phyloP scores from a whole-genome alignment of 1,140 invertebrate genomes.

The Rhynchophorus ferrugineus region DNA sequence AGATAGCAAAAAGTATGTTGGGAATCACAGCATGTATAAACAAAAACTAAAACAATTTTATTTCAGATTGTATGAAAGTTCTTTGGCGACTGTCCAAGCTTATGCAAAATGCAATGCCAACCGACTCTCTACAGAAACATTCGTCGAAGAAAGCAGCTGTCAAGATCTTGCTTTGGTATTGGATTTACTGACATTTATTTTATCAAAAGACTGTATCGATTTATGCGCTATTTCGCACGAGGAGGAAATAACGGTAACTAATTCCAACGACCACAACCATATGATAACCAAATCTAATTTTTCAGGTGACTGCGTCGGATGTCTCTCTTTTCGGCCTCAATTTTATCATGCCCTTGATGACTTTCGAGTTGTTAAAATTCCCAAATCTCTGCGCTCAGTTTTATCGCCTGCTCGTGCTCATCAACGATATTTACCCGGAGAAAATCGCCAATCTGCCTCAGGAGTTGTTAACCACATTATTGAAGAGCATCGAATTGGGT shows the following conservation, averaged over 20 bases:
- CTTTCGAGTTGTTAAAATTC: constrained; percentile 63
- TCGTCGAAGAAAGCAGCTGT: constrained; percentile 60
- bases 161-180: constrained; percentile 64
- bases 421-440: constrained; percentile 61
- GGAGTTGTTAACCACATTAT: constrained; percentile 51
- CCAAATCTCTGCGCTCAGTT: constrained; percentile 58
- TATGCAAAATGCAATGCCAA: constrained; percentile 62
- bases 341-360: constrained; percentile 70
- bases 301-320: constrained; percentile 48
- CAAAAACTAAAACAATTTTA: background rate
- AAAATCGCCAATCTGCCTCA: constrained; percentile 49
- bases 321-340: constrained; percentile 64
- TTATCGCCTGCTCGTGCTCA: constrained; percentile 54
- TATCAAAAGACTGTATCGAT: constrained; percentile 65
- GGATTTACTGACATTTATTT: constrained; percentile 61
- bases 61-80: constrained; percentile 51
- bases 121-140: constrained; percentile 46
- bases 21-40: background rate
- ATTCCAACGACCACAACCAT: too few species aligned
- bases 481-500: constrained; percentile 61
- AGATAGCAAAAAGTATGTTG: constrained; percentile 44
- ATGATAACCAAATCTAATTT: background rate
- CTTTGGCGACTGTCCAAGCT: constrained; percentile 56
- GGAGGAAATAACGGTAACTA: constrained; percentile 35
- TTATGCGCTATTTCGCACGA: constrained; percentile 40